Evolutionary conservation across 2,888 invertebrate genomes (phyloP).

Genomic region (Achlya flavicornis): DNA sequence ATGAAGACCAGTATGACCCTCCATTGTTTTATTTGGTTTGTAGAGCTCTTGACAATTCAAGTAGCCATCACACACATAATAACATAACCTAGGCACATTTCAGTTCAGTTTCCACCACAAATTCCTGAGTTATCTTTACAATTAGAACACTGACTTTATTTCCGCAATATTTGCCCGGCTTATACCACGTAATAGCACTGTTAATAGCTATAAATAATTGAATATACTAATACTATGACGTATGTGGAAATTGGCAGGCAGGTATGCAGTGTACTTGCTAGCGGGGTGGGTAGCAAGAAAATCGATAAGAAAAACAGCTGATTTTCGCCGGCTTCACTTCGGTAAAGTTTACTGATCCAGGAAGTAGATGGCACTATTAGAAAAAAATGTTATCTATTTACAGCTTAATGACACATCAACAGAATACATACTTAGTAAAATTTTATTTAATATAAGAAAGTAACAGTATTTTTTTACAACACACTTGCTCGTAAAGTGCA

Average conservation of each 20-base stretch:
- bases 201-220: conserved; percentile 29
- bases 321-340: conserved; percentile 31
- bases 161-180: conserved; percentile 14
- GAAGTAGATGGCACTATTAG: conserved; percentile 46
- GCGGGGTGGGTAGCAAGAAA: conserved; percentile 51
- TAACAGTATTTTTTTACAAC: too few species aligned
- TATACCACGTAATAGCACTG: conserved; percentile 29
- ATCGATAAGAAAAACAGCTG: conserved; percentile 76
- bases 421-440: too few species aligned
- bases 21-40: conserved; percentile 41
- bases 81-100: conserved; percentile 54
- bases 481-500: too few species aligned
- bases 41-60: conserved; percentile 27
- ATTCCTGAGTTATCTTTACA: conserved; percentile 16
- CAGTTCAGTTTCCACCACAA: conserved; percentile 14
- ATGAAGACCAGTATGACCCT: conserved; percentile 59
- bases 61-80: conserved; percentile 34
- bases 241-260: conserved; percentile 45
- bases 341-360: conserved; percentile 12
- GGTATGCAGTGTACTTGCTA: conserved; percentile 66
- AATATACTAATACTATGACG: conserved; percentile 32
- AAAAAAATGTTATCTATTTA: not conserved
- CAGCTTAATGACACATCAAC: too few species aligned
- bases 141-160: conserved; percentile 11
- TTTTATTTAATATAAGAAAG: too few species aligned